phyloP scores from a whole-genome alignment of 2,797 vertebrate species.

The Brotula barbata region DNA sequence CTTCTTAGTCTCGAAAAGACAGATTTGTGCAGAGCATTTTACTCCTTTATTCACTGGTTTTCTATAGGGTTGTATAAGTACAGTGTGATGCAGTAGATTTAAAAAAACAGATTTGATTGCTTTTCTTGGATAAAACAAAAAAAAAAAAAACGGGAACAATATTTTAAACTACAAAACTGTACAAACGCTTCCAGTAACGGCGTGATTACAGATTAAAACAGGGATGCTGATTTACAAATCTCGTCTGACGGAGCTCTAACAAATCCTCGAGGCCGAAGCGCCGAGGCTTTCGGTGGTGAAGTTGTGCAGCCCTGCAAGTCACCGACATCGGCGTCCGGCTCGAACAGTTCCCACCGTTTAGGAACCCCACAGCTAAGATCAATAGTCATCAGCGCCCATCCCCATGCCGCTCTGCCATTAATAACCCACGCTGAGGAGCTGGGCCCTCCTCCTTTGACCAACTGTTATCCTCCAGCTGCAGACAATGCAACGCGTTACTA shows the following conservation, averaged over 20 bases:
- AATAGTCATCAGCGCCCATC: conserved; percentile 71
- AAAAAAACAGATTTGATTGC: too few species aligned
- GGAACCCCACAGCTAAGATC: conserved; percentile 57
- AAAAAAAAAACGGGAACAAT: conserved; percentile 20
- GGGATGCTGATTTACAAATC: conserved; percentile 37
- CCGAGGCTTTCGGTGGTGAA: conserved; percentile 41
- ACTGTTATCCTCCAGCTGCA: conserved; percentile 62
- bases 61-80: conserved; percentile 23
- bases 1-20: conserved; percentile 59
- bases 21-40: conserved; percentile 61
- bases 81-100: not conserved
- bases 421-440: conserved; percentile 63
- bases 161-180: not conserved
- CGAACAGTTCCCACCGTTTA: conserved; percentile 50
- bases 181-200: conserved; percentile 2
- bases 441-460: conserved; percentile 55
- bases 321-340: conserved; percentile 41
- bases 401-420: conserved; percentile 59
- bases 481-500: conserved; percentile 26
- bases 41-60: conserved; percentile 56
- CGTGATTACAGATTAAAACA: conserved; percentile 29
- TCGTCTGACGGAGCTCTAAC: conserved; percentile 31
- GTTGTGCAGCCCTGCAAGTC: conserved; percentile 48
- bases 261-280: conserved; percentile 29
- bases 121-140: not conserved